phyloP scores from a whole-genome alignment of 2,797 vertebrate genomes.

The Enteromius mattozi region DNA sequence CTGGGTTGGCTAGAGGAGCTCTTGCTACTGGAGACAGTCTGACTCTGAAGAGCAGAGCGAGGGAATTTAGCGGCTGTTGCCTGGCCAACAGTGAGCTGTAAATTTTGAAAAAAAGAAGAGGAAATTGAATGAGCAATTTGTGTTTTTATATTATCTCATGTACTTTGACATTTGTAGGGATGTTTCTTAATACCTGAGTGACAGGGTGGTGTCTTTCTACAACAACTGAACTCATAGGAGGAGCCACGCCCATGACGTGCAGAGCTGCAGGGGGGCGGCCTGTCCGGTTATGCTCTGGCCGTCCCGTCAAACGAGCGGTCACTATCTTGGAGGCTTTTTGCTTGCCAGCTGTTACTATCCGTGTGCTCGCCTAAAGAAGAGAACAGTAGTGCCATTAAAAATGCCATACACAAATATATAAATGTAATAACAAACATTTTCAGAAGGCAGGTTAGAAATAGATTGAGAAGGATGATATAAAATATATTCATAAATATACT shows the following conservation, averaged over 20 bases:
- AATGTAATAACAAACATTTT: neutral
- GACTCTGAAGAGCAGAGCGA: conserved; percentile 79
- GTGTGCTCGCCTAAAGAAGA: conserved; percentile 76
- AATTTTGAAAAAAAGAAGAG: conserved; percentile 41
- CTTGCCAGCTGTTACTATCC: conserved; percentile 84
- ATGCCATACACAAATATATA: neutral
- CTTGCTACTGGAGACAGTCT: conserved; percentile 65
- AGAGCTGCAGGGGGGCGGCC: conserved; percentile 76
- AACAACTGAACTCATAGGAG: conserved; percentile 89
- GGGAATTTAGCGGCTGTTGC: conserved; percentile 88
- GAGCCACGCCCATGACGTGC: conserved; percentile 86
- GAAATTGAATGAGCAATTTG: neutral
- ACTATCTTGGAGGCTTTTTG: conserved; percentile 91
- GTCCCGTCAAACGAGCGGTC: conserved; percentile 86
- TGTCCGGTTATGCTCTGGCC: conserved; percentile 76
- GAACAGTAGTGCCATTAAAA: neutral
- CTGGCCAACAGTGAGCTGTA: conserved; percentile 90
- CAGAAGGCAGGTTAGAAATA: neutral
- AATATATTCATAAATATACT: neutral
- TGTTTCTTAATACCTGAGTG: conserved; percentile 80
- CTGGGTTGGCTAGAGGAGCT: conserved; percentile 73
- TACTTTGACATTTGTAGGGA: neutral
- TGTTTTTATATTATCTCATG: neutral
- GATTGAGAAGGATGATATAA: neutral
- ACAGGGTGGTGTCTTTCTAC: conserved; percentile 94